Percentiles rank a stretch among this genome's conserved stretches.
Evolutionary conservation across 2,113 vertebrate genomes (phyloP).

Genomic region (Bucco capensis): DNA sequence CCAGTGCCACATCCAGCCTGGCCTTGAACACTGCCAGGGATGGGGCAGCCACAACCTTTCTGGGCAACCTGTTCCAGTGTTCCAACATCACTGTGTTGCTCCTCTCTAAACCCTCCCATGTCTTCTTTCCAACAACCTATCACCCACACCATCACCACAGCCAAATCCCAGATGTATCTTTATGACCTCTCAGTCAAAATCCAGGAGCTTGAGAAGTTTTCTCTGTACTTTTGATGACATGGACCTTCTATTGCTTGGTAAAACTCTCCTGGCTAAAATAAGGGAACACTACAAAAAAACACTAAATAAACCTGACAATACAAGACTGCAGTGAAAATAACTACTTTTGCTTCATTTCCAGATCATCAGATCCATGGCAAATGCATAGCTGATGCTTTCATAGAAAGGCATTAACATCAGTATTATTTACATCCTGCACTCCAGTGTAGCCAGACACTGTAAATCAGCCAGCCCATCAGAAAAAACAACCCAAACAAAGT

Average conservation of each 20-base stretch:
- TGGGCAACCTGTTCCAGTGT: too few species aligned
- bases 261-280: conserved; percentile 73
- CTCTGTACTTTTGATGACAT: conserved; percentile 62
- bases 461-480: neutral
- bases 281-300: neutral
- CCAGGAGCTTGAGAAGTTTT: conserved; percentile 75
- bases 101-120: neutral
- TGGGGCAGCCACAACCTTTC: too few species aligned
- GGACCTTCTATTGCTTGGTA: conserved; percentile 74
- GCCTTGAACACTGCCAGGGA: too few species aligned
- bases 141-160: neutral
- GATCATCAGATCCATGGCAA: neutral
- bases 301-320: neutral
- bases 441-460: neutral
- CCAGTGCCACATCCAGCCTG: too few species aligned
- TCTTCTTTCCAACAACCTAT: neutral
- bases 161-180: neutral
- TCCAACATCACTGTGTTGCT: neutral
- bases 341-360: neutral
- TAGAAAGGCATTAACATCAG: neutral
- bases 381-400: neutral
- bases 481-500: too few species aligned
- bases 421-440: neutral
- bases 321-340: neutral
- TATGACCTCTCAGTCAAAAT: conserved; percentile 77